Evolutionary conservation across 2,113 vertebrate species (phyloP).

Genomic region (Natator depressus): DNA sequence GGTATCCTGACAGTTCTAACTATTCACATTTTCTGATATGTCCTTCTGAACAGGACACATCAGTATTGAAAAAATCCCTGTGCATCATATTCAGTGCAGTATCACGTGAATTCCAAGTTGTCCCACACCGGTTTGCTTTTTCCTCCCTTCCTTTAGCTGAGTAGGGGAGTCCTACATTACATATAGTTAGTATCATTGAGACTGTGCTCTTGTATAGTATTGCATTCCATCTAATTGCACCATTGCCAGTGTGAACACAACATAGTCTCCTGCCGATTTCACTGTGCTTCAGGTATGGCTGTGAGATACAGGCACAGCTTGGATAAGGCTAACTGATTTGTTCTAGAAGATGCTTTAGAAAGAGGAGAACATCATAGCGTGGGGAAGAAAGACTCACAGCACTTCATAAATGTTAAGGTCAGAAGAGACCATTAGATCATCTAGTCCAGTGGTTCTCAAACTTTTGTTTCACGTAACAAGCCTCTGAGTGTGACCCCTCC

Average conservation of each 20-base stretch:
- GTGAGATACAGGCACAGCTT: background rate
- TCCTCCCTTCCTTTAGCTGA: background rate
- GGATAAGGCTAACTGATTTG: background rate
- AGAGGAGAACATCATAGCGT: background rate
- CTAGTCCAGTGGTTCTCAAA: background rate
- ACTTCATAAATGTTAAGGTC: background rate
- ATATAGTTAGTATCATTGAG: background rate
- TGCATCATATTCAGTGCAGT: background rate
- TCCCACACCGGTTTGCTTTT: background rate
- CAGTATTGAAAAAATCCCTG: background rate
- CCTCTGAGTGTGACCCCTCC: too few species aligned
- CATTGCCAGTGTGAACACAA: rapidly evolving
- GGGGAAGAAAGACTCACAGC: background rate
- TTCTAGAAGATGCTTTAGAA: background rate
- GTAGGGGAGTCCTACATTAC: background rate
- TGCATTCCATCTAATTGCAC: background rate
- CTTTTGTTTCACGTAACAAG: too few species aligned
- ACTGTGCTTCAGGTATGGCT: background rate
- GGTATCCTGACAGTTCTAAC: constrained; percentile 12
- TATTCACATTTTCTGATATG: background rate
- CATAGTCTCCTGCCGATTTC: rapidly evolving
- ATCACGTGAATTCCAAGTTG: rapidly evolving
- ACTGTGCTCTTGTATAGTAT: background rate
- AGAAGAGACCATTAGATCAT: background rate
- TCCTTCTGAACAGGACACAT: background rate